Evolutionary conservation across 2,888 invertebrate species (phyloP), one percentile per base, ranked within the genome.

Genomic region (Agriopis marginaria): DNA sequence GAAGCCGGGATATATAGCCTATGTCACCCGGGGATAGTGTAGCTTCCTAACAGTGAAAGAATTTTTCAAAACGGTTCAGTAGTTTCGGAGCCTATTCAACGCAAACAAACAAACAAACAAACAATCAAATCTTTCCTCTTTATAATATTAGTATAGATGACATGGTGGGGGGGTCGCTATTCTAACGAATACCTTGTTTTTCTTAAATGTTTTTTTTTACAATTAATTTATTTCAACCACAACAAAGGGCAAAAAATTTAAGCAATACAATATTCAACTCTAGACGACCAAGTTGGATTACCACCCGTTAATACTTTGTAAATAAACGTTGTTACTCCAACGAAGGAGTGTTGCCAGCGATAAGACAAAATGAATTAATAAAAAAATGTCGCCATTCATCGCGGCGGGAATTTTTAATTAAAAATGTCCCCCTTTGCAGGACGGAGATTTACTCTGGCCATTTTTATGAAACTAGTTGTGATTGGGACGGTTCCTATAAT

Each of bases 361-460:
- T 70, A 70, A 66, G 63, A 55, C 17, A 56, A 56, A 12, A 58
- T 49, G 40, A 59, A 70, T 70, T 70, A 66, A 66, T 66, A 60
- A 60, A 63, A 70, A 66, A 66, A 66, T 59, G 66, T 62, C 59
- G 49, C 70, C 54, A 58, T 58, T 66, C 59, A 63, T 44, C 47
- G 66, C 47, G 55, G 49, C 45, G 53, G 40, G 59, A 47, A 63
- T 70, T 70, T 70, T 70, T 63, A 70, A 66, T 70, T 66, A 70
- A 70, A 70, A 70, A 63, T 54, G 59, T 66, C 50, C 59, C 47
- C 56, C 42, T 11, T 8, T 0, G 23, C n/a, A 59, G 32, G 53
- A 39, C 64, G 9, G 66, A 58, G 70, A 70, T 70, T 70, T 63
- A 66, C 54, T 54, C 17, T 7, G 45, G 53, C 44, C 47, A 62